Base-by-base conservation (phyloP, 2,797 vertebrate species). In the Alouatta caraya region DNA sequence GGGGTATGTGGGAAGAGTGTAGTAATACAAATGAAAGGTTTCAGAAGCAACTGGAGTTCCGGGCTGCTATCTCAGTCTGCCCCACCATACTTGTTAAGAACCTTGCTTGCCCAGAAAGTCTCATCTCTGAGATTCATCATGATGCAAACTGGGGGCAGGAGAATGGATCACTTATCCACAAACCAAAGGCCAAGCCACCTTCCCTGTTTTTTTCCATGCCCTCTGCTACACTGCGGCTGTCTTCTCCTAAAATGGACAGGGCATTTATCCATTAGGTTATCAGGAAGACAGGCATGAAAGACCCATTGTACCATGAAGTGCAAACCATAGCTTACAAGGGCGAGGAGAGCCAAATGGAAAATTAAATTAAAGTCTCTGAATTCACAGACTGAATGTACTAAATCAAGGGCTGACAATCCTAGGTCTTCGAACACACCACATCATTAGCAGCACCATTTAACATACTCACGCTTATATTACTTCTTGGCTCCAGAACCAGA, bases 401-500 rank as follows among this genome's bases (percentile, higher is more conserved):
- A 96, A 93, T 96, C 94, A 97, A 81, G 46, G 80, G 72, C 59
- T 90, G 92, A 89, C 88, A 89, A 93, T 44, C 52, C 39, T 82
- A 73, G 83, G n/a, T 87, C 96, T 92, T 95, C 22, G 4, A 95
- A 46, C 61, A 8, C 1, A 95, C 21, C 4, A 1, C 42, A 15
- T 94, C 55, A 1, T 6, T 76, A 64, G 33, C 37, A 64, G 52
- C 44, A 48, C 79, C 94, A 57, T 44, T 94, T 79, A 94, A 55
- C 81, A 92, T 96, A 99, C 99, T 99, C 98, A 99, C 99, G 86
- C 99, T 99, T 93, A 99, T 98, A 98, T 99, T 99, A 97, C 99
- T 99, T 84, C 99, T 99, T 33, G 99, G 99, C 98, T 99, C 99
- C 98, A 99, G 98, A 19, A 99, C 98, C 98, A 99, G 97, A 0